Evolutionary conservation across 2,888 invertebrate genomes (phyloP).

Genomic region (Machimus atricapillus): DNA sequence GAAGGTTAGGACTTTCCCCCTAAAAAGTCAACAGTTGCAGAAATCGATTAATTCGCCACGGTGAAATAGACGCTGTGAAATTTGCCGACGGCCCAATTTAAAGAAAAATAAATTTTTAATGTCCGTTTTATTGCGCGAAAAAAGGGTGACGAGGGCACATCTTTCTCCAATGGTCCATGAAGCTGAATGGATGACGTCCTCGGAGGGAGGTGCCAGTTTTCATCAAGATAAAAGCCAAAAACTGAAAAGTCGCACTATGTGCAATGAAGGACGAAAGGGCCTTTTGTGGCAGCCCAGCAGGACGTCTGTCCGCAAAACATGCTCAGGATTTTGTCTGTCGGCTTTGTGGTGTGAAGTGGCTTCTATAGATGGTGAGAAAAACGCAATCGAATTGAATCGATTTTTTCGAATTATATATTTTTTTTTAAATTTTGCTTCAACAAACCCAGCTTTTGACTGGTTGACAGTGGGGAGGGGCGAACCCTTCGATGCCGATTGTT

Average conservation of each 20-base stretch:
- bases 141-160: conserved; percentile 18
- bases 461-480: not conserved
- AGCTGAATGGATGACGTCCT: not conserved
- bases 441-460: not conserved
- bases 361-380: not conserved
- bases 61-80: not conserved
- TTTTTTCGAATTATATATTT: conserved; percentile 18
- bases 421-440: not conserved
- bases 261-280: not conserved
- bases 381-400: conserved; percentile 29
- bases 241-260: not conserved
- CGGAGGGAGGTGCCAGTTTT: conserved; percentile 25
- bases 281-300: conserved; percentile 52
- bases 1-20: not conserved
- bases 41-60: conserved; percentile 20
- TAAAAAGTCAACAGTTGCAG: conserved; percentile 16
- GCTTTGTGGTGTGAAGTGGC: not conserved
- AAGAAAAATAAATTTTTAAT: conserved; percentile 37
- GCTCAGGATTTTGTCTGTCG: conserved; percentile 50
- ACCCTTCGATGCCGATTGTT: conserved; percentile 16
- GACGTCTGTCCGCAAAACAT: conserved; percentile 61
- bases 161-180: not conserved
- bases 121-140: conserved; percentile 28
- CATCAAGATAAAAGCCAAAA: conserved; percentile 11
- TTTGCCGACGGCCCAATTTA: conserved; percentile 19